Percentiles rank a stretch among this genome's conserved stretches.
Conservation (phyloP, 2,888 invertebrate genomes). For the Tenthredo livida region DNA sequence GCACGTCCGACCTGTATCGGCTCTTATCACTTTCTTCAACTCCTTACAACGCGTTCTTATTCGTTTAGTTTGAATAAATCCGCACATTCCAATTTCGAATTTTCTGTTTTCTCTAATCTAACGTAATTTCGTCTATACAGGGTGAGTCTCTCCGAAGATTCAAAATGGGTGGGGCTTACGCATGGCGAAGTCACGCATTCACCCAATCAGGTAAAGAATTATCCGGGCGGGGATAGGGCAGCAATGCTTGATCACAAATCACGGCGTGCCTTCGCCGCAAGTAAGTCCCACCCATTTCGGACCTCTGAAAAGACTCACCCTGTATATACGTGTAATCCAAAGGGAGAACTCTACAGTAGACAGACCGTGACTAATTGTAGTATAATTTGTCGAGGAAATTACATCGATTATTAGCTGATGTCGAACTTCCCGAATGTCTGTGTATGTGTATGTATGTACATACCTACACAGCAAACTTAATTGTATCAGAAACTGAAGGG, state of each 20-base stretch:
- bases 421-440: not conserved
- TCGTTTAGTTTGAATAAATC: too few species aligned
- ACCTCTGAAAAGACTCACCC: too few species aligned
- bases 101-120: not conserved
- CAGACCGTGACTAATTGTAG: not conserved
- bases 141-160: too few species aligned
- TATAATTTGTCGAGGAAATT: not conserved
- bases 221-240: too few species aligned
- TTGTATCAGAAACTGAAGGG: not conserved
- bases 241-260: too few species aligned
- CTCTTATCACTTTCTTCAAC: not conserved
- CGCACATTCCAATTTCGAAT: too few species aligned
- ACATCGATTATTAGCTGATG: slow-evolving; percentile 8
- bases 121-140: not conserved
- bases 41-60: not conserved
- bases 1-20: slow-evolving; percentile 4
- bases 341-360: not conserved
- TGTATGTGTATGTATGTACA: too few species aligned
- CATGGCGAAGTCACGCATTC: too few species aligned
- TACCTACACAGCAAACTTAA: not conserved
- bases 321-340: not conserved
- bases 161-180: too few species aligned
- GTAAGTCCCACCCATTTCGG: too few species aligned
- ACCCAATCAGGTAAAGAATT: too few species aligned
- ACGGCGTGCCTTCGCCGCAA: too few species aligned